Percentiles rank a stretch among this genome's conserved stretches.
These are phyloP conservation scores for Ophioninae sp. DNA, from an alignment of 2,888 invertebrate species.

Conservation along the genomic window DNA sequence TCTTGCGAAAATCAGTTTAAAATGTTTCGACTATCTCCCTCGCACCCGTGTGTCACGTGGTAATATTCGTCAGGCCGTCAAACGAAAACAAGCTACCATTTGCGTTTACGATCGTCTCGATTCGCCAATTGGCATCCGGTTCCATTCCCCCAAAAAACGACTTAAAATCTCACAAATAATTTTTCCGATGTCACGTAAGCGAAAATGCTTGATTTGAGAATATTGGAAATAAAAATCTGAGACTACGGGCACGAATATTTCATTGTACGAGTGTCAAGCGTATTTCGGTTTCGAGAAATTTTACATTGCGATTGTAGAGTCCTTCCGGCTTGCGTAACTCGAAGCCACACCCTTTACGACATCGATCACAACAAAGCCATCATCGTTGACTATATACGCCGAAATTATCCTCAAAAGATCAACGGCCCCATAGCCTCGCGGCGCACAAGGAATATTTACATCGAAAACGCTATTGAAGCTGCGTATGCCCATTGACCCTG, in stretches of 20 bases:
- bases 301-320: not conserved
- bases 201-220: no score
- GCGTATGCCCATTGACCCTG: not conserved
- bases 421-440: not conserved
- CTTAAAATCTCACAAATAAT: no score
- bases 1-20: no score
- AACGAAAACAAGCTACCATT: no score
- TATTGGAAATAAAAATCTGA: no score
- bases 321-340: not conserved
- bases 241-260: not conserved
- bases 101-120: no score
- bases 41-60: no score
- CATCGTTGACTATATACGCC: not conserved
- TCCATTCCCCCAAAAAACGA: no score
- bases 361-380: not conserved
- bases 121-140: no score
- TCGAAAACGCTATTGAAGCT: not conserved
- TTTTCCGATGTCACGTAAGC: no score
- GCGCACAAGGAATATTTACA: not conserved
- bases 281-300: not conserved
- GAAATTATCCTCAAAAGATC: constrained; percentile 1
- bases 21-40: no score
- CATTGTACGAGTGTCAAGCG: not conserved
- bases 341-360: not conserved
- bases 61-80: no score